A percentile compares a stretch with the other conserved stretches of the same genome.
Evolutionary conservation across 2,797 vertebrate species (phyloP).

Genomic region (Aphelocoma californica): DNA sequence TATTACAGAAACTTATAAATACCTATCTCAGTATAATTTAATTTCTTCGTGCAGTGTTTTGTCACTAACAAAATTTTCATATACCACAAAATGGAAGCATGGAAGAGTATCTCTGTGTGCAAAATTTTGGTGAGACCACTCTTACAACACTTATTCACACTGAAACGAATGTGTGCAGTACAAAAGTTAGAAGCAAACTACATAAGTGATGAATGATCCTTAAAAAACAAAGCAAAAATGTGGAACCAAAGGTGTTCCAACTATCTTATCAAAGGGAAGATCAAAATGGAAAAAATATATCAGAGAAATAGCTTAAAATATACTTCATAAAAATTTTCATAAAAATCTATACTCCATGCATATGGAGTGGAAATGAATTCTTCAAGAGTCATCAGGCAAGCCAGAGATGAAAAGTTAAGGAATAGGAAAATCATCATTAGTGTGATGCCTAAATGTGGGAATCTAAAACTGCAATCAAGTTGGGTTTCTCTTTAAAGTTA

Average conservation of each 20-base stretch:
- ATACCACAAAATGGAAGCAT: neutral
- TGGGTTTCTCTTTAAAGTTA: neutral
- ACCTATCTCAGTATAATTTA: neutral
- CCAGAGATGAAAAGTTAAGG: neutral
- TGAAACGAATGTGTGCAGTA: neutral
- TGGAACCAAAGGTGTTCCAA: neutral
- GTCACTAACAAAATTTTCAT: neutral
- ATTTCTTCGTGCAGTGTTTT: neutral
- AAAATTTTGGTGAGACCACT: neutral
- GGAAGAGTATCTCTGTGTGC: neutral
- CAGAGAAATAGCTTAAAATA: neutral
- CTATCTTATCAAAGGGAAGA: neutral
- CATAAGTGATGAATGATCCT: neutral
- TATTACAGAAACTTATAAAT: neutral
- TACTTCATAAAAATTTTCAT: neutral
- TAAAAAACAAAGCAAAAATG: neutral
- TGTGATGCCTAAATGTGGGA: neutral
- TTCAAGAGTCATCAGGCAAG: neutral
- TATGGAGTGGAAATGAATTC: neutral
- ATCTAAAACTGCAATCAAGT: neutral
- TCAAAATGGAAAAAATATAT: neutral
- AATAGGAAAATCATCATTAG: neutral
- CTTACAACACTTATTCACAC: neutral
- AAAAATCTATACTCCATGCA: neutral
- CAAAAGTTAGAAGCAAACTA: neutral